Percentiles rank a stretch among this genome's conserved stretches.
phyloP scores from a whole-genome alignment of 2,888 invertebrate species.

The Euclidia mi region DNA sequence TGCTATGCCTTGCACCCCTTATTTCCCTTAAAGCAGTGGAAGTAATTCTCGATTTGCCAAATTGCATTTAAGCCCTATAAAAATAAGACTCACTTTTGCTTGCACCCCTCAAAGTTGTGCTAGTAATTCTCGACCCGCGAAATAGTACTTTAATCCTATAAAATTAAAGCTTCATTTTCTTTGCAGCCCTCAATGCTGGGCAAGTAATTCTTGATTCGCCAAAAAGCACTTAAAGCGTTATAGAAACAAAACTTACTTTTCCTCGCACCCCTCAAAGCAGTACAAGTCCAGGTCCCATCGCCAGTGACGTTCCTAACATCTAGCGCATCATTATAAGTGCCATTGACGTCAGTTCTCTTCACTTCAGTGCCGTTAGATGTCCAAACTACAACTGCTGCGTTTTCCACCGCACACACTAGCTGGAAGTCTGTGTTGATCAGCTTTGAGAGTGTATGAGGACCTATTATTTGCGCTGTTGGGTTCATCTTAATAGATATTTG shows the following conservation, averaged over 20 bases:
- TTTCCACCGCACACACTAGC: slow-evolving; percentile 71
- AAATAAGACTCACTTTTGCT: slow-evolving; percentile 61
- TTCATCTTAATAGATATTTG: slow-evolving; percentile 60
- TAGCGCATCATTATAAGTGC: slow-evolving; percentile 60
- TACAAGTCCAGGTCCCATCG: slow-evolving; percentile 75
- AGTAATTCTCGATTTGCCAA: too few species aligned
- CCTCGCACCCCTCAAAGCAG: slow-evolving; percentile 60
- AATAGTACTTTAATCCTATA: too few species aligned
- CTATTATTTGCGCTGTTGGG: slow-evolving; percentile 77
- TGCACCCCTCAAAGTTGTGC: too few species aligned
- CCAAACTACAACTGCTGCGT: slow-evolving; percentile 70
- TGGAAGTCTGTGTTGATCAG: slow-evolving; percentile 60
- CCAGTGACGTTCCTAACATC: slow-evolving; percentile 66
- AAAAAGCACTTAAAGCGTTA: too few species aligned
- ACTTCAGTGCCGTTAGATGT: slow-evolving; percentile 57
- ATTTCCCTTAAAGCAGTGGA: too few species aligned
- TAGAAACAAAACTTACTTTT: slow-evolving; percentile 62
- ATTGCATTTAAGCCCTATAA: too few species aligned
- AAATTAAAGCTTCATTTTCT: too few species aligned
- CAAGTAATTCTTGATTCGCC: too few species aligned
- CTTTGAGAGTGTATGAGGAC: slow-evolving; percentile 67
- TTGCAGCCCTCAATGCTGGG: too few species aligned
- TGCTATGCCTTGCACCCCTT: too few species aligned
- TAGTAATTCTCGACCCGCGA: too few species aligned
- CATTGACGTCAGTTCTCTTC: slow-evolving; percentile 52